Conservation (phyloP, 2,888 invertebrate species). For the Phyllotreta cruciferae region DNA sequence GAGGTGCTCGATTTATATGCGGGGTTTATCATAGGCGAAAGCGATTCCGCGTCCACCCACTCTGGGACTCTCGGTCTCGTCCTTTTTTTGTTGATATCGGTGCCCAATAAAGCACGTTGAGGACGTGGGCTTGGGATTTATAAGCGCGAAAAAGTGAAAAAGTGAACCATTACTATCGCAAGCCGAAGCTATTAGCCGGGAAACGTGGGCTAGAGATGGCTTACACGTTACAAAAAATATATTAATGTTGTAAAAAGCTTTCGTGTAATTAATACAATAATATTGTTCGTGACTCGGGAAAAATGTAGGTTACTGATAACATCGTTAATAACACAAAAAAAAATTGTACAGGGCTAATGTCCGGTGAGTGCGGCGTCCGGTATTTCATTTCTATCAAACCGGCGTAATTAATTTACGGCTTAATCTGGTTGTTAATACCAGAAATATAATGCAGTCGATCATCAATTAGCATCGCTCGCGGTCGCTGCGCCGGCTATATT, state of each 20-base stretch:
- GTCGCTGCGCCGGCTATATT: conserved; percentile 19
- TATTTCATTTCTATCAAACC: neutral
- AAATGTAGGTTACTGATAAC: too few species aligned
- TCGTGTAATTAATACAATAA: too few species aligned
- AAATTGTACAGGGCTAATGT: too few species aligned
- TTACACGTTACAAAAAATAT: too few species aligned
- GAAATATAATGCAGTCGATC: conserved; percentile 12
- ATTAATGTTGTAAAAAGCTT: too few species aligned
- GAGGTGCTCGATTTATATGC: too few species aligned
- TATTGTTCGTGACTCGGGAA: too few species aligned
- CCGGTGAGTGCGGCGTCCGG: too few species aligned
- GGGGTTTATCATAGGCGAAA: conserved; percentile 3
- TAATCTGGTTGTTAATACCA: conserved; percentile 16
- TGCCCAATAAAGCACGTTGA: conserved; percentile 37
- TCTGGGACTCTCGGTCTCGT: too few species aligned
- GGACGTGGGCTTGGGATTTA: conserved; percentile 38
- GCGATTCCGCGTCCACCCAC: too few species aligned
- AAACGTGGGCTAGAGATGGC: conserved; percentile 40
- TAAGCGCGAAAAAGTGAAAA: conserved; percentile 36
- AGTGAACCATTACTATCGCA: conserved; percentile 47
- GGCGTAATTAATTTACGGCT: conserved; percentile 19
- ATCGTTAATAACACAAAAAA: too few species aligned
- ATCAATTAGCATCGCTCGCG: conserved; percentile 21
- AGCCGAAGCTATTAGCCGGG: conserved; percentile 47
- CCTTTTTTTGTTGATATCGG: conserved; percentile 27